Base-by-base conservation (phyloP, 2,113 vertebrate species). In the Phycodurus eques region DNA sequence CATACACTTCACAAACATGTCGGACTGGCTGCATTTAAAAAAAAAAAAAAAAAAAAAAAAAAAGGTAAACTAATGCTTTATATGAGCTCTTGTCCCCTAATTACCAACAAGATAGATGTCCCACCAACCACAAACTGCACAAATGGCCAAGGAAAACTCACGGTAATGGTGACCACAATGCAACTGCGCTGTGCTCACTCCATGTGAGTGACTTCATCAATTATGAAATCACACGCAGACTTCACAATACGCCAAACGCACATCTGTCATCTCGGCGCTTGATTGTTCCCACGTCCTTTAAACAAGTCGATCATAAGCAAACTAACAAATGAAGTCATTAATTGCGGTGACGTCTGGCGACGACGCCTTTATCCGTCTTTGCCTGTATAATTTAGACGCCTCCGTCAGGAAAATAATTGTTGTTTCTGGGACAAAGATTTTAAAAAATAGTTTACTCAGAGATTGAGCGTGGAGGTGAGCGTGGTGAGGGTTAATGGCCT, bases 271-370 rank as follows among this genome's bases (percentile, higher is more conserved):
- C 60, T 59, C 75, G 68, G 85, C 77, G 71, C 53, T 51, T 86
- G 84, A 88, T 76, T 69, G 80, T 88, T 84, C 84, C 46, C 4
- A 27, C 80, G 80, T 77, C 80, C 81, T 88, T 88, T 85, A 85
- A 78, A 72, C 60, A 68, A 84, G 76, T 71, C 14, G 2, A 78
- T 84, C 74, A 77, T 80, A 76, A 81, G 74, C 80, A 79, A 71
- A 81, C 74, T 73, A 70, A 85, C 78, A 85, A 85, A 88, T 85
- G 62, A 80, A 84, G 80, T 80, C 77, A 84, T 87, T 83, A 83
- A 82, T 80, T 83, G 70, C 43, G 12, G 35, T 64, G 84, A 81
- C 79, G 77, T 73, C 74, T 33, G 67, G 60, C 67, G 68, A 77
- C 76, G 71, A 78, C 76, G 67, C 75, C 59, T 83, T 84, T 83